Base-by-base conservation (phyloP, 2,797 vertebrate species). In the Coreius guichenoti region DNA sequence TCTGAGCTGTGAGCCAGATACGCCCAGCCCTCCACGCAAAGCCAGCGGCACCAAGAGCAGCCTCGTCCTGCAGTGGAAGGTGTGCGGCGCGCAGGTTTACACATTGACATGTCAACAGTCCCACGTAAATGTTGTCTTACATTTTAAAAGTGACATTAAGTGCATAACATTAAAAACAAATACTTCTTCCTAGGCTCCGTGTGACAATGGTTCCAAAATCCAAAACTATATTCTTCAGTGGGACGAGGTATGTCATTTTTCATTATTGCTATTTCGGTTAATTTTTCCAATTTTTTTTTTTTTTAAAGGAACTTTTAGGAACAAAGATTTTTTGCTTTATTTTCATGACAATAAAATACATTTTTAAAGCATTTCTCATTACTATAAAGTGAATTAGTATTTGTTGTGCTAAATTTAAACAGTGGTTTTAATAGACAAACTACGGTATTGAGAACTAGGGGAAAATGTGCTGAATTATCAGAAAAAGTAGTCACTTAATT, bases 161-260 rank as follows among this genome's bases (percentile, higher is more conserved):
- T 31, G 14, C 29, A 16, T 23, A 45, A 45, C 14, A 43, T 29
- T 72, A 14, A 23, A n/a, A 12, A 47, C 12, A 33, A 39, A 31
- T 23, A 0, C 68, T 23, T 80, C 68, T 90, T 26, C 19, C 11
- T 92, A 99, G 98, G 95, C 96, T 89, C 95, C 98, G 78, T 98
- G 96, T 93, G 98, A 99, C 94, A 99, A 98, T 73, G 98, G 98
- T 86, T 99, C 96, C 88, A 99, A 98, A 96, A 97, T 99, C 92
- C 97, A 97, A 89, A 98, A 95, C 93, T 99, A 97, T 91, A 90
- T 96, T 93, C 96, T 99, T 68, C 96, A 99, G 69, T 99, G 98
- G 98, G 97, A 99, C 91, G 97, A 99, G 96, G 98, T 99, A 96
- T n/a, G 47, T 58, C 23, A 2, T 17, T 9, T 23, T 26, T 19